Conservation (phyloP, 2,113 vertebrate genomes). For the Pithys albifrons region DNA sequence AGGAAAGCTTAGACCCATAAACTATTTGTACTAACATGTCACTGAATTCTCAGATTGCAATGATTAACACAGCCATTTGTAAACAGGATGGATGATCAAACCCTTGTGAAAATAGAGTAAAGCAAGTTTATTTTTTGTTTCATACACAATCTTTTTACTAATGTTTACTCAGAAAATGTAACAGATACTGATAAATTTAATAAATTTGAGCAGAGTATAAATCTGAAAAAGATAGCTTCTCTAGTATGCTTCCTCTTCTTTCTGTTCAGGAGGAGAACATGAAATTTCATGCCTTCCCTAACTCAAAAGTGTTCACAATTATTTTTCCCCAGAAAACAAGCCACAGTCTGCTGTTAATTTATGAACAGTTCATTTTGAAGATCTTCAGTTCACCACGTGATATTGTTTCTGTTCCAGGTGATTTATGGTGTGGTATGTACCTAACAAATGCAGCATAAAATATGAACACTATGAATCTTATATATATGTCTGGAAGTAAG, state of each 20-base stretch:
- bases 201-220: not conserved
- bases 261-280: not conserved
- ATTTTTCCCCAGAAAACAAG: not conserved
- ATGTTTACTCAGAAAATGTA: not conserved
- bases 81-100: slow-evolving; percentile 57
- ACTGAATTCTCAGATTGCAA: slow-evolving; percentile 43
- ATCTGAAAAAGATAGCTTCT: not conserved
- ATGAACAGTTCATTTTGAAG: not conserved
- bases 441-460: slow-evolving; percentile 18
- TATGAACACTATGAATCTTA: not conserved
- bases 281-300: not conserved
- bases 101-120: not conserved
- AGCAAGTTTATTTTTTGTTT: not conserved
- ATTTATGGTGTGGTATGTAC: slow-evolving; percentile 14
- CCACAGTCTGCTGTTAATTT: not conserved
- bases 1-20: slow-evolving; percentile 26
- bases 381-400: not conserved
- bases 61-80: slow-evolving; percentile 40
- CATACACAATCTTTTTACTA: not conserved
- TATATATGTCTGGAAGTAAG: not conserved
- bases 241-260: not conserved
- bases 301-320: not conserved
- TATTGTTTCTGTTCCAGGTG: slow-evolving; percentile 32
- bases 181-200: not conserved
- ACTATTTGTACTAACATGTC: slow-evolving; percentile 30